Evolutionary conservation across 2,888 invertebrate species (phyloP), one percentile per base, ranked within the genome.

Genomic region (Acronicta psi): DNA sequence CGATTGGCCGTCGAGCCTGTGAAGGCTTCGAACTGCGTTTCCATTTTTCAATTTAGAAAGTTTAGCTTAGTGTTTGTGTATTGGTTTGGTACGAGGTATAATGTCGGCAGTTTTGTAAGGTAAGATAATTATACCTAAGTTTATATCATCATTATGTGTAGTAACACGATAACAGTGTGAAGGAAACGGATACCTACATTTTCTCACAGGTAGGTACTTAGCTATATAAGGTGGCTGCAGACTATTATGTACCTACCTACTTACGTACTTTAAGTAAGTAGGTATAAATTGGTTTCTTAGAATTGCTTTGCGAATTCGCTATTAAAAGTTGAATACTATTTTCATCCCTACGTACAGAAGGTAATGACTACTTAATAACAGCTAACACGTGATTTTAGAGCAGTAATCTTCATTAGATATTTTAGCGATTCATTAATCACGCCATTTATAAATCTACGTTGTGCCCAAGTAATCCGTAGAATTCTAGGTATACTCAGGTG

Each of bases 1-100:
- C 88, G 81, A 89, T 87, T 87, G 89, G 87, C 84, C 88, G 86
- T 75, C 87, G 79, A 90, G 85, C 88, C 88, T 87, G 72, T 78
- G 80, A 87, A 92, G 90, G 88, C 90, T 92, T 88, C 79, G 77
- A 77, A 80, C 55, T 59, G 44, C 59, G 82, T 77, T 75, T 73
- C 65, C 80, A 63, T 77, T 79, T 84, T 80, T 73, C 76, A 83
- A 82, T 88, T 91, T 91, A 91, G 89, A 91, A 92, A 93, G 89
- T 89, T 82, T 64, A 34, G 4, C 47, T 60, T 54, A 62, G 87
- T 88, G 86, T 77, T 79, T 76, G 82, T 85, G 80, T n/a, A 69
- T 76, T 74, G 59, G 55, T 73, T 73, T 57, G 59, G 34, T 64
- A 65, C 64, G 55, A 60, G 66, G 54, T 58, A 79, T 69, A 71